Conservation (phyloP, 2,888 invertebrate species). For the Perizoma flavofasciatum region DNA sequence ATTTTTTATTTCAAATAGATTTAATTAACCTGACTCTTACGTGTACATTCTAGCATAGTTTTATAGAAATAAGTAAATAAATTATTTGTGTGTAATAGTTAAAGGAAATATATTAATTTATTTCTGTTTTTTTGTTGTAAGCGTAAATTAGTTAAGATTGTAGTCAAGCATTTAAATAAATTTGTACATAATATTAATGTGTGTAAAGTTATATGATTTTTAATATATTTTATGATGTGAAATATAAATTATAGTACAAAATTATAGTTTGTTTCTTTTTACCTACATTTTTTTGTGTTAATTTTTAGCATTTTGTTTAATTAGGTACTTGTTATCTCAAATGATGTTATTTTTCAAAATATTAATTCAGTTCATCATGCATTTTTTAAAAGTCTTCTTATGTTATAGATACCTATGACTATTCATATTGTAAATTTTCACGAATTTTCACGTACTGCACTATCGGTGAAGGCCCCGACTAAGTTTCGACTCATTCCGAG, state of each 20-base stretch:
- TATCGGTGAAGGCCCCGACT: too few relatives aligned
- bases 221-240: constrained; percentile 51
- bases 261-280: constrained; percentile 42
- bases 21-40: constrained; percentile 22
- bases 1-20: constrained; percentile 17
- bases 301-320: neutral
- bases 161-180: constrained; percentile 51
- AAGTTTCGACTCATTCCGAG: too few relatives aligned
- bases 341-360: too few relatives aligned
- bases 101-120: constrained; percentile 35
- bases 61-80: constrained; percentile 28
- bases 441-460: too few relatives aligned
- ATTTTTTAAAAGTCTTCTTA: too few relatives aligned
- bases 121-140: constrained; percentile 47
- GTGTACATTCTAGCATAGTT: constrained; percentile 32
- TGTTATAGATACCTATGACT: too few relatives aligned
- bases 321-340: too few relatives aligned
- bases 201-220: constrained; percentile 47
- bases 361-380: too few relatives aligned
- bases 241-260: constrained; percentile 63
- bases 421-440: too few relatives aligned
- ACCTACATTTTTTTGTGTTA: neutral
- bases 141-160: constrained; percentile 37
- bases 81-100: constrained; percentile 38
- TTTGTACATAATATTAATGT: constrained; percentile 40